Percentiles rank a stretch among this genome's conserved stretches.
Evolutionary conservation across 2,113 vertebrate species (phyloP).

Genomic region (Mustela nigripes): DNA sequence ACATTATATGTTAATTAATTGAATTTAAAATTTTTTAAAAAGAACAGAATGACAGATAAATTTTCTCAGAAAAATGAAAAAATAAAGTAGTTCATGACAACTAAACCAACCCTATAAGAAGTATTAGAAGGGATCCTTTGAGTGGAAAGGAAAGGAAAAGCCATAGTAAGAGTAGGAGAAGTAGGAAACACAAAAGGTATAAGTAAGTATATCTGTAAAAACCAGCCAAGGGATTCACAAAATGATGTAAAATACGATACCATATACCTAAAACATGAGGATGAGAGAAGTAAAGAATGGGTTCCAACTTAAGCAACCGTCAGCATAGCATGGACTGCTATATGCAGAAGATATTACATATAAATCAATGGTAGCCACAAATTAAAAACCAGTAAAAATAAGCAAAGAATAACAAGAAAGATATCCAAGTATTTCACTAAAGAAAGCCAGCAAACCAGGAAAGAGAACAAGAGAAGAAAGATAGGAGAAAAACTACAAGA

Average conservation of each 20-base stretch:
- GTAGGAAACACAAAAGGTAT: neutral
- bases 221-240: neutral
- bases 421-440: neutral
- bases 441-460: neutral
- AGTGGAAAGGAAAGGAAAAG: neutral
- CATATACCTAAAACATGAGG: neutral
- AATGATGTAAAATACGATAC: neutral
- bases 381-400: neutral
- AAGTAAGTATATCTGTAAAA: neutral
- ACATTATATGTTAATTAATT: too few relatives aligned
- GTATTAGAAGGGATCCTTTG: neutral
- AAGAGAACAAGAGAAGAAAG: neutral
- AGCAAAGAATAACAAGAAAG: neutral
- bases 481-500: neutral
- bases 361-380: too few relatives aligned
- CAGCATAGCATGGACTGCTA: too few relatives aligned
- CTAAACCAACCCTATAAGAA: neutral
- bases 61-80: neutral
- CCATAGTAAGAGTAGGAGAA: neutral
- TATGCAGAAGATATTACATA: too few relatives aligned
- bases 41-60: neutral
- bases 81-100: neutral
- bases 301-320: too few relatives aligned
- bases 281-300: neutral
- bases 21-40: too few relatives aligned